Base-by-base conservation (phyloP, 2,797 vertebrate genomes). In the Xyrichtys novacula region DNA sequence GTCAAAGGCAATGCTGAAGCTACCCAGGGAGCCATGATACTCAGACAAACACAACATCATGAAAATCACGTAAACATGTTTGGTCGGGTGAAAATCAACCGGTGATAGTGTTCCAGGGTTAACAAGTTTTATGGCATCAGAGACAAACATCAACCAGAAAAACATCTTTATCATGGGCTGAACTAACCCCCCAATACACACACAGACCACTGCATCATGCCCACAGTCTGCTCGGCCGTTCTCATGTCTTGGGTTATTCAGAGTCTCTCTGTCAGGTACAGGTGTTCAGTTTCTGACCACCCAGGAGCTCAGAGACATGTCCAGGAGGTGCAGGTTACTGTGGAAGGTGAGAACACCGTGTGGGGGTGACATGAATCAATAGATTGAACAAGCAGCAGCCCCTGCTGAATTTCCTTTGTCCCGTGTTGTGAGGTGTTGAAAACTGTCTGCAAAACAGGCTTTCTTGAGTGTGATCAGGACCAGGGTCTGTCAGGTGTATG, bases 281-380 rank as follows among this genome's bases (percentile, higher is more conserved):
- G 76, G 85, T 91, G 86, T 87, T 84, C 32, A 55, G 86, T 92
- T 90, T 78, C 89, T 66, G 84, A 84, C 88, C 88, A 76, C 89
- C 83, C 85, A 50, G 82, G 81, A 39, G 69, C 54, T 66, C 74
- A 39, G 64, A 73, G 76, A 76, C 77, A 67, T 3, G 71, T 72
- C 57, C 62, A 26, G 28, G 58, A 65, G 86, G 84, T 88, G 82
- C 86, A 85, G 79, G 78, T 91, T 89, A 86, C 88, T 74, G 68
- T 91, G 85, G 86, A 92, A 91, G 86, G 87, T 75, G 87, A 92
- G 86, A 87, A 80, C 69, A 0, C 71, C n/a, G 58, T 50, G 74
- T 64, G 86, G 62, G 86, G 84, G 69, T 26, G 7, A 86, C 85
- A 76, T 66, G 74, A 47, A 74, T 64, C 76, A 74, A 84, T 80